These are phyloP conservation scores for Podabrus alpinus DNA, from an alignment of 2,888 invertebrate species.

Conservation along the genomic window DNA sequence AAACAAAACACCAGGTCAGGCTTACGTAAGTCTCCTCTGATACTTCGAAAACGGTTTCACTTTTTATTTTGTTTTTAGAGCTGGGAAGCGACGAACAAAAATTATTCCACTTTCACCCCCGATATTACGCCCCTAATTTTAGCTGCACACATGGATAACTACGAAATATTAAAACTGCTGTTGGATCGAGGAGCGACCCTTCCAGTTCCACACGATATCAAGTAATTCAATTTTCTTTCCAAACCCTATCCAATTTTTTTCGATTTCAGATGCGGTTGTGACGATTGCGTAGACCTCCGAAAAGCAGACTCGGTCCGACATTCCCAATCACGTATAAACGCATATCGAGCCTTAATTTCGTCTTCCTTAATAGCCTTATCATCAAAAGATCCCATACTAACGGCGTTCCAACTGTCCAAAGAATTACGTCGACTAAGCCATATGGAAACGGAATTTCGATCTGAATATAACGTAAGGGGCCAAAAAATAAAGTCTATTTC, in stretches of 20 bases:
- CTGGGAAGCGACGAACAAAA: slow-evolving; percentile 82
- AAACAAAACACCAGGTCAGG: slow-evolving; percentile 73
- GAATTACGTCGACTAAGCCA: slow-evolving; percentile 87
- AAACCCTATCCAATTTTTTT: slow-evolving; percentile 31
- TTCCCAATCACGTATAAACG: slow-evolving; percentile 87
- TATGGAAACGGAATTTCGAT: slow-evolving; percentile 91
- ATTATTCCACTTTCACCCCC: slow-evolving; percentile 85
- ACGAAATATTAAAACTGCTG: slow-evolving; percentile 93
- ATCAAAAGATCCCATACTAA: slow-evolving; percentile 89
- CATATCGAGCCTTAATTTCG: slow-evolving; percentile 89
- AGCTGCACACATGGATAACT: slow-evolving; percentile 95
- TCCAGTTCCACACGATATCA: slow-evolving; percentile 89
- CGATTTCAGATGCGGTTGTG: slow-evolving; percentile 80
- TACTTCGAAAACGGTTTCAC: background rate
- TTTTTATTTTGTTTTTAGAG: slow-evolving; percentile 60
- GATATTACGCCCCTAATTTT: slow-evolving; percentile 95
- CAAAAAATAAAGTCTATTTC: background rate
- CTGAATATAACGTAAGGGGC: slow-evolving; percentile 70
- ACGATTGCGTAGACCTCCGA: slow-evolving; percentile 78
- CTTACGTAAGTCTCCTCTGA: slow-evolving; percentile 68
- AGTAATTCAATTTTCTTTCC: slow-evolving; percentile 61
- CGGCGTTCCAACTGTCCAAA: slow-evolving; percentile 96
- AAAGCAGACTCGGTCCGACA: slow-evolving; percentile 78
- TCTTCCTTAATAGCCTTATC: slow-evolving; percentile 93
- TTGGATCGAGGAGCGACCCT: slow-evolving; percentile 91